Conservation (phyloP, 2,113 vertebrate genomes). For the Ovis canadensis region DNA sequence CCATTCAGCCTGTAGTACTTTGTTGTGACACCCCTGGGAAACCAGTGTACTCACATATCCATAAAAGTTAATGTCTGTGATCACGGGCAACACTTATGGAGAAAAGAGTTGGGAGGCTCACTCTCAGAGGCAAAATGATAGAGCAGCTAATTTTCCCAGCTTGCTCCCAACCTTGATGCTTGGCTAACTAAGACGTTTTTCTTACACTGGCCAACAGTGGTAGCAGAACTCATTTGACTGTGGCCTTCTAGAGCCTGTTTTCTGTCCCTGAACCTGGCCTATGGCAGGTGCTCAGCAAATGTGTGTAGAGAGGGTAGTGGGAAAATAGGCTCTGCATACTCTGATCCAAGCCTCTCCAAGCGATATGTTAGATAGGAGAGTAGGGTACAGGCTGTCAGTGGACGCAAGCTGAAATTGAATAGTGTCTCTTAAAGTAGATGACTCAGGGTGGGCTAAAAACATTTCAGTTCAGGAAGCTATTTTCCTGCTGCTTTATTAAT, state of each 20-base stretch:
- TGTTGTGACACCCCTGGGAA: not conserved
- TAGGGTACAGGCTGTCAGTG: not conserved
- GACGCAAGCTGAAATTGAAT: not conserved
- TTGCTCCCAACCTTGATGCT: not conserved
- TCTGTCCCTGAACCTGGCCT: not conserved
- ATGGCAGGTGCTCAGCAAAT: not conserved
- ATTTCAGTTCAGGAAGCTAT: not conserved
- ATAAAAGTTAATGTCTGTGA: not conserved
- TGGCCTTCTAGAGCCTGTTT: not conserved
- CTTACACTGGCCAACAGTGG: not conserved
- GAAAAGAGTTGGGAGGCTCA: not conserved
- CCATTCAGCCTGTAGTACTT: not conserved
- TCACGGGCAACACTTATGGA: not conserved
- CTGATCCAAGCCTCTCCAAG: not conserved
- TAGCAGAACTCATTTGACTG: not conserved
- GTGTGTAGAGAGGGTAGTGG: not conserved
- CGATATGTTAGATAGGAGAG: not conserved
- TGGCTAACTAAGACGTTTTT: not conserved
- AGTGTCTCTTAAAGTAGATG: not conserved
- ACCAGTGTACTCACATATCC: not conserved
- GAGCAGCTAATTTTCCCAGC: not conserved
- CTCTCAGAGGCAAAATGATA: not conserved
- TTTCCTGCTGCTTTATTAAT: slow-evolving; percentile 33
- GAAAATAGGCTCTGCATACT: not conserved
- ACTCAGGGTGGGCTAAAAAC: not conserved